phyloP scores from a whole-genome alignment of 2,113 vertebrate genomes.

The Todiramphus chloris region DNA sequence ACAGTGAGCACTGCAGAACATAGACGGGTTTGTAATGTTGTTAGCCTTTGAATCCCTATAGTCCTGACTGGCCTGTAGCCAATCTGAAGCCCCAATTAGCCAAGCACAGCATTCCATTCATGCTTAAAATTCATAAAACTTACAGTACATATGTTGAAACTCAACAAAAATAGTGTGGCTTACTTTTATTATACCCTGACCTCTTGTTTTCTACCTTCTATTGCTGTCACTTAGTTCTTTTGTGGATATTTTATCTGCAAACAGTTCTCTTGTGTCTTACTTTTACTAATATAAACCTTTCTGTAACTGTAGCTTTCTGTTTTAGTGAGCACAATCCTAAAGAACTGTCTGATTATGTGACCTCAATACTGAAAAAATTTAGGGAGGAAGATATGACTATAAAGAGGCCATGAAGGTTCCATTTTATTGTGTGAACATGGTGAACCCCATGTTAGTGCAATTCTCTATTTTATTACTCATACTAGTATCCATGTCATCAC shows the following conservation, averaged over 20 bases:
- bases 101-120: constrained; percentile 56
- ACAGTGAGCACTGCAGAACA: constrained; percentile 1
- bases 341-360: neutral
- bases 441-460: neutral
- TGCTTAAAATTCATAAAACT: constrained; percentile 60
- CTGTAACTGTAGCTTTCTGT: neutral
- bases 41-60: constrained; percentile 30
- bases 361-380: neutral
- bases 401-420: neutral
- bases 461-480: neutral
- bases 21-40: neutral
- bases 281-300: constrained; percentile 17
- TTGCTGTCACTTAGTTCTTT: constrained; percentile 22
- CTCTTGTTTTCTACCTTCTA: constrained; percentile 31
- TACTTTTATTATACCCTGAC: constrained; percentile 35
- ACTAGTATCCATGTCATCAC: neutral
- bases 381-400: neutral
- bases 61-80: constrained; percentile 20
- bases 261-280: constrained; percentile 29
- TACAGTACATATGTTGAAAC: constrained; percentile 15
- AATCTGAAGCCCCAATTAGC: constrained; percentile 48
- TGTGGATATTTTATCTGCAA: constrained; percentile 10
- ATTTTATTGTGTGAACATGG: neutral
- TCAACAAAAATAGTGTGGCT: constrained; percentile 23
- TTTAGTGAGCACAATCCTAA: neutral